Conservation (phyloP, 2,888 invertebrate species). For the Sinelater perroti region DNA sequence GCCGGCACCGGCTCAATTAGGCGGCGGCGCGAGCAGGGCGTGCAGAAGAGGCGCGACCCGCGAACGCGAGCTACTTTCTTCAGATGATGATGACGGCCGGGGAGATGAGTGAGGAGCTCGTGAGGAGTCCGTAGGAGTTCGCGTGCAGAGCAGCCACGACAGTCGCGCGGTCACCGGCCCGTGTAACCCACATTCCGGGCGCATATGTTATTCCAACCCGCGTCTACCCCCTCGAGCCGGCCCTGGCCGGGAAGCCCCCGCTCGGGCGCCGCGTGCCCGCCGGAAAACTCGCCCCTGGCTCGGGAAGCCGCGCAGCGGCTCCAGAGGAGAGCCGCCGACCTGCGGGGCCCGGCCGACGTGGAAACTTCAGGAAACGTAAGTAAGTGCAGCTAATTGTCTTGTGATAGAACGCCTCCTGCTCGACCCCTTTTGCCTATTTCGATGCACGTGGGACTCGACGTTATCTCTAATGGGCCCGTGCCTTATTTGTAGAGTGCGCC, state of each 20-base stretch:
- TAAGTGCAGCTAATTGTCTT: slow-evolving; percentile 26
- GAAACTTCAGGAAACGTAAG: slow-evolving; percentile 33
- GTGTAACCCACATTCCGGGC: slow-evolving; percentile 46
- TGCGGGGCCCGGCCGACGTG: neutral
- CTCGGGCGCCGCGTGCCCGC: neutral
- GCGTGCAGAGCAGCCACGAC: slow-evolving; percentile 48
- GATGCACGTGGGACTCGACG: slow-evolving; percentile 29
- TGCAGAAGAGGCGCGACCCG: slow-evolving; percentile 20
- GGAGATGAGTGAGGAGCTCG: slow-evolving; percentile 34
- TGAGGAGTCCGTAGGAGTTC: slow-evolving; percentile 44
- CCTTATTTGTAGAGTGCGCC: slow-evolving; percentile 30
- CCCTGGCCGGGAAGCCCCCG: no score
- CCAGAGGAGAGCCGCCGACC: neutral
- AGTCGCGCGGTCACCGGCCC: slow-evolving; percentile 49
- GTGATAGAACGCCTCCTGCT: slow-evolving; percentile 45
- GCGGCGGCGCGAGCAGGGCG: slow-evolving; percentile 14
- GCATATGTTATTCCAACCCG: slow-evolving; percentile 46
- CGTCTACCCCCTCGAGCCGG: slow-evolving; percentile 34
- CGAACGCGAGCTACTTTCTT: slow-evolving; percentile 40
- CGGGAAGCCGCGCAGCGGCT: slow-evolving; percentile 1
- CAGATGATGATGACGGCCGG: slow-evolving; percentile 28
- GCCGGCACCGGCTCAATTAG: neutral
- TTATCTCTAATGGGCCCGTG: slow-evolving; percentile 23
- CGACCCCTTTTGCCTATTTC: slow-evolving; percentile 49
- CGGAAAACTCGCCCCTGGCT: slow-evolving; percentile 3